Base-by-base conservation (phyloP, 2,888 invertebrate genomes). In the Plagiodera versicolora region DNA sequence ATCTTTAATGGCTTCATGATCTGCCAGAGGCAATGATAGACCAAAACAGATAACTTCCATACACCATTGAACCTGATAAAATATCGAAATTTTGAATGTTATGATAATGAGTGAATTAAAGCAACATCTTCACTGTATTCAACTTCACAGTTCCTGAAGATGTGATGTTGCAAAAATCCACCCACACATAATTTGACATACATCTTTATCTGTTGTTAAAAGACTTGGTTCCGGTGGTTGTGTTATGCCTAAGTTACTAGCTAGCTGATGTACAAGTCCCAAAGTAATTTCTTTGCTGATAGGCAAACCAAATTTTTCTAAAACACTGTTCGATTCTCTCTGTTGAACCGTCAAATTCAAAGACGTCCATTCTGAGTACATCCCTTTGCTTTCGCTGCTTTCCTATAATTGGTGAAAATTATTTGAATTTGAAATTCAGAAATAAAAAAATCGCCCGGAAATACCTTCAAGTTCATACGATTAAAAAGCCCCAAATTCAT, bases 1-100 rank as follows among this genome's bases (percentile, higher is more conserved):
- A 80, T 97, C 96, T 67, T 95, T 90, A 54, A 98, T 90, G 0
- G 95, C 94, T 72, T 96, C 96, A 78, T 96, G 95, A 80, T 98
- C 97, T 32, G 88, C 85, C 49, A 98, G 81, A 0, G 96, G 95
- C 47, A 98, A 82, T 11, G 94, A 92, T 3, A 98, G 84, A 0
- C 98, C 97, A 81, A 89, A 96, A 73, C 97, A 92, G 64, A 98
- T 89, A 11, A 91, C 91, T 80, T 91, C 91, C 83, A 92, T 87
- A 63, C 91, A 91, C 91, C 91, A 92, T 77, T 89, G 87, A 50
- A 97, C 95, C 92, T 94, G 72, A 73, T 61, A 64, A 63, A 59
- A 55, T 64, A 54, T 56, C 56, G 20, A 56, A 48, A 10, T 54
- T 1, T 57, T 28, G 10, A 45, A n/a, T 16, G 11, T 32, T 10